Evolutionary conservation across 1,140 invertebrate species (phyloP), one percentile per base, ranked within the genome.

Genomic region (Sycophaga agraensis): DNA sequence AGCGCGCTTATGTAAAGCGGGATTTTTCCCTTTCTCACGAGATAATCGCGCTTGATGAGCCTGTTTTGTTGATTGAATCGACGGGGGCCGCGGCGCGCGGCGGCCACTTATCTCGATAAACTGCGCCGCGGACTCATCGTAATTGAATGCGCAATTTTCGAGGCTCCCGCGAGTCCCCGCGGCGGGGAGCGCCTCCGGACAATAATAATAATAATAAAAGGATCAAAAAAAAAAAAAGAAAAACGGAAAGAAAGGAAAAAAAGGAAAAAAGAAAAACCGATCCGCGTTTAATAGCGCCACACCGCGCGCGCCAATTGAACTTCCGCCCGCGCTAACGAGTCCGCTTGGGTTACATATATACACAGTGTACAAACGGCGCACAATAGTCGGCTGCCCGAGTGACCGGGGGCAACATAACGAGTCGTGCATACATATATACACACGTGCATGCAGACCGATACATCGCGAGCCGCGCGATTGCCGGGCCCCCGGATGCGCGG

Each of bases 71-170:
- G 53, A 55, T 55, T 55, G 37, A 55, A 42, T 40, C 43, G 39
- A 43, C 53, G 53, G 21, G 28, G 11, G 28, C 28, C 39, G 21
- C 5, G 11, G 28, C 28, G 4, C 28, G 19, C 53, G 40, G 37
- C 39, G 43, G 43, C n/a, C 53, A 43, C 39, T 55, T 55, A 43
- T 55, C 37, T 42, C 39, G 17, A 55, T 55, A 19, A 55, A 55
- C 43, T 55, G 37, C 24, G 40, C 39, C 11, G 22, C 11, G 16
- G 26, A 55, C 22, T 55, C 39, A 14, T 16, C 22, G 35, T 53
- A 53, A 53, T 55, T 55, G 40, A 55, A 43, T 31, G 53, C 31
- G 39, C 43, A 55, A 55, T 55, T 55, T 55, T 43, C 48, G 17
- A 31, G 11, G 28, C 11, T 45, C 14, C 21, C 8, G 21, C 12